phyloP scores from a whole-genome alignment of 1,140 invertebrate species.

The Rhagoletis zephyria region DNA sequence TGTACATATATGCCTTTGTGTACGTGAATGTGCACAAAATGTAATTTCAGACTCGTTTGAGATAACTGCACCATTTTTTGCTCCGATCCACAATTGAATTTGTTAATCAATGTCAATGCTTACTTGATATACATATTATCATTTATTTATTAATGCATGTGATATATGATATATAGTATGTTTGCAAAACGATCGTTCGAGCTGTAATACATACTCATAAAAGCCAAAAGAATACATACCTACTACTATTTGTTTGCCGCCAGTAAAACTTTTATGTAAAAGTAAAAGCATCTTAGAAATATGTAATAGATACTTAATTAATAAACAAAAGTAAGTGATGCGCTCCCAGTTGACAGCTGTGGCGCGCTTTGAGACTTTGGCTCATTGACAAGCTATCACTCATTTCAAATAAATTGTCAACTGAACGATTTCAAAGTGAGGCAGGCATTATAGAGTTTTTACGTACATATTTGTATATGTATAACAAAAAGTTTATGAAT shows the following conservation, averaged over 20 bases:
- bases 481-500: neutral
- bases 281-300: neutral
- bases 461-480: too few species aligned
- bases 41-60: neutral
- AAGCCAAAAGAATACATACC: too few species aligned
- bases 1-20: neutral
- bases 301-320: neutral
- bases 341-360: slow-evolving; percentile 9
- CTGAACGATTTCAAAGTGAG: neutral
- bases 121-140: too few species aligned
- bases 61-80: neutral
- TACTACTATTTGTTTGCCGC: too few species aligned
- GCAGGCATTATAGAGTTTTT: neutral
- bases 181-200: neutral
- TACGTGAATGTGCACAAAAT: neutral
- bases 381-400: neutral
- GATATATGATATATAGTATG: neutral
- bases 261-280: neutral
- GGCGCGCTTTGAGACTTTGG: neutral
- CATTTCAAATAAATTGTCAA: neutral
- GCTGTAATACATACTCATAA: neutral
- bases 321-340: slow-evolving; percentile 1
- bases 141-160: neutral
- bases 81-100: neutral
- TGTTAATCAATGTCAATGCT: neutral